Percentiles rank a stretch among this genome's conserved stretches.
Conservation (phyloP, 2,888 invertebrate genomes). For the Tinea pellionella region DNA sequence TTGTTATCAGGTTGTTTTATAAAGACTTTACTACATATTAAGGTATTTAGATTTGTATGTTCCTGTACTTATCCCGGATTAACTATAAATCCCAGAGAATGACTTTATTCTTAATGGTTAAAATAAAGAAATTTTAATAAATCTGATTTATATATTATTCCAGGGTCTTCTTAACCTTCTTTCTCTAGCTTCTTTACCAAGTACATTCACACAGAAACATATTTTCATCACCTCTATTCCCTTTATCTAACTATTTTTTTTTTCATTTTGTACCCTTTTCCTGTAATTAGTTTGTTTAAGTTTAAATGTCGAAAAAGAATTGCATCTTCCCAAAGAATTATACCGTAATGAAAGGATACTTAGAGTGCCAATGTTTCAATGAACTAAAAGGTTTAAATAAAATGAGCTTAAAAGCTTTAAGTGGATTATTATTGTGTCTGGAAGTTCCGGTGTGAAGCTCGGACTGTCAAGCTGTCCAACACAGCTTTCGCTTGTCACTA, state of each 20-base stretch:
- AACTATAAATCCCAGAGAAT: background rate
- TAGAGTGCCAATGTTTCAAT: background rate
- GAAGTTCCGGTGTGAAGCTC: constrained; percentile 5
- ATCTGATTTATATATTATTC: too few species aligned
- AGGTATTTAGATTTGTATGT: background rate
- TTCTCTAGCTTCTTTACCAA: too few species aligned
- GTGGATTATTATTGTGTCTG: constrained; percentile 1
- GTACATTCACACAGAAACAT: too few species aligned
- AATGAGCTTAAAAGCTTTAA: background rate
- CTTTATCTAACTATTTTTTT: too few species aligned
- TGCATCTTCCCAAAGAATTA: too few species aligned
- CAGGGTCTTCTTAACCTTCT: too few species aligned
- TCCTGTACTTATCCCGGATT: background rate
- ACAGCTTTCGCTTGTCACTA: background rate
- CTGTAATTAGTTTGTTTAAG: too few species aligned
- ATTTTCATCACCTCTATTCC: too few species aligned
- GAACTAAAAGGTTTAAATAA: background rate
- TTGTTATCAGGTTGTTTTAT: background rate
- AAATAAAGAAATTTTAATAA: too few species aligned
- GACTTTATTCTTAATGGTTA: background rate
- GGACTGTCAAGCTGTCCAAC: background rate
- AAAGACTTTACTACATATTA: background rate
- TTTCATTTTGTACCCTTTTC: too few species aligned
- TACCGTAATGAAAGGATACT: too few species aligned
- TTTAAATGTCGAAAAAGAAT: too few species aligned